These are phyloP conservation scores for Mus pahari DNA, from an alignment of 2,113 vertebrate genomes.

Conservation along the genomic window DNA sequence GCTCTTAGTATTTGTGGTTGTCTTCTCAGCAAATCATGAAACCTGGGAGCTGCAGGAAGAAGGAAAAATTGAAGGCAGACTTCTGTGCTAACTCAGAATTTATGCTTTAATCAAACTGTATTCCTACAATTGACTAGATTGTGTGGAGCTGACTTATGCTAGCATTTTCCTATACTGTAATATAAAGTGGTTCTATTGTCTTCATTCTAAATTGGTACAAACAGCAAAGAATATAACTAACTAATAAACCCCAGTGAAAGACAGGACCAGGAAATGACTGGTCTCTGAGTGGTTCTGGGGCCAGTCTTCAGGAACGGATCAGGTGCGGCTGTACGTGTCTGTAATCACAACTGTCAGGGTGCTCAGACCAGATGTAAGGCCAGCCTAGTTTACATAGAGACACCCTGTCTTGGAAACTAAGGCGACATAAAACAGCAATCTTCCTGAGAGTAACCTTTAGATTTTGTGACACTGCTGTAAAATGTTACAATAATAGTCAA, in stretches of 20 bases:
- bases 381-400: not conserved
- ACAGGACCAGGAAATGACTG: not conserved
- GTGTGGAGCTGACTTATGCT: not conserved
- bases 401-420: not conserved
- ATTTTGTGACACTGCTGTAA: conserved; percentile 14
- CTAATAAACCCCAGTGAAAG: not conserved
- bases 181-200: conserved; percentile 45
- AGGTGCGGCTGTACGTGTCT: not conserved
- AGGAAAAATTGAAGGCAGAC: not conserved
- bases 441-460: conserved; percentile 50
- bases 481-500: conserved; percentile 16
- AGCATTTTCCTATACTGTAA: conserved; percentile 17
- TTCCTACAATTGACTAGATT: conserved; percentile 19
- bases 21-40: conserved; percentile 19
- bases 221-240: conserved; percentile 25
- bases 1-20: not conserved
- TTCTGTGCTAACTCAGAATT: not conserved
- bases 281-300: not conserved
- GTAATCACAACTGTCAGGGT: too few species aligned
- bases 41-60: conserved; percentile 25
- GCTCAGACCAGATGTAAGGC: not conserved
- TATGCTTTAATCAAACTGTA: not conserved
- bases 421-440: not conserved
- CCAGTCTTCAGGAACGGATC: conserved; percentile 50
- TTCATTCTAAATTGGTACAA: conserved; percentile 14